Evolutionary conservation across 2,797 vertebrate species (phyloP).

Genomic region (Sebastolobus alascanus): DNA sequence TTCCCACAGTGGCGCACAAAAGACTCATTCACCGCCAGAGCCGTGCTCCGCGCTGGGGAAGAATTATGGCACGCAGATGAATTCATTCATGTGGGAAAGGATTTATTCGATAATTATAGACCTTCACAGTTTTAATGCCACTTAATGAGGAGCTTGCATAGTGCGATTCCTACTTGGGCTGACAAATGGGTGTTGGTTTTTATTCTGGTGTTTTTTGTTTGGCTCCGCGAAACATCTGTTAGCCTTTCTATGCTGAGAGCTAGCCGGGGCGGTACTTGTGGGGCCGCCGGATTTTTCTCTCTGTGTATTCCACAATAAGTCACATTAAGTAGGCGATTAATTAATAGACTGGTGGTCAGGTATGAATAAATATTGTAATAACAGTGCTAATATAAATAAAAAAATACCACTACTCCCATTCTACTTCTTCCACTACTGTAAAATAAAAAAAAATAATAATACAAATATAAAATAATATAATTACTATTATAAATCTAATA

Average conservation of each 20-base stretch:
- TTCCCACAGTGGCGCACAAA: conserved; percentile 82
- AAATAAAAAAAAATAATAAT: background rate
- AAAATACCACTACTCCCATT: conserved; percentile 33
- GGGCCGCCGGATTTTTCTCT: conserved; percentile 45
- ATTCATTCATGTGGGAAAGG: conserved; percentile 80
- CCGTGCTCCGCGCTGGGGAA: conserved; percentile 70
- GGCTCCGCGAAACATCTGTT: conserved; percentile 71
- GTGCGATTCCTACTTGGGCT: conserved; percentile 74
- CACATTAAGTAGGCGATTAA: conserved; percentile 60
- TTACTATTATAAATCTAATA: conserved; percentile 6
- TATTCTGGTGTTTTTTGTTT: conserved; percentile 75
- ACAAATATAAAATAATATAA: background rate
- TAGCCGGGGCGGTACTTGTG: conserved; percentile 35
- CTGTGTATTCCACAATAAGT: conserved; percentile 47
- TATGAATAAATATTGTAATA: conserved; percentile 38
- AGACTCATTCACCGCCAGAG: conserved; percentile 81
- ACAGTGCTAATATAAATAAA: conserved; percentile 24
- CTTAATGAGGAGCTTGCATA: conserved; percentile 82
- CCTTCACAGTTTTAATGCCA: conserved; percentile 84
- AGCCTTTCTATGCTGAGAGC: conserved; percentile 59
- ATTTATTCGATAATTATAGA: conserved; percentile 88
- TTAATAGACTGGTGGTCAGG: conserved; percentile 59
- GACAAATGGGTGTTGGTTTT: conserved; percentile 74
- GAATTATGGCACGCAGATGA: conserved; percentile 82
- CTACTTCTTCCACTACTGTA: background rate